Percentiles rank a stretch among this genome's conserved stretches.
Conservation (phyloP, 2,113 vertebrate genomes). For the Leptosomus discolor region DNA sequence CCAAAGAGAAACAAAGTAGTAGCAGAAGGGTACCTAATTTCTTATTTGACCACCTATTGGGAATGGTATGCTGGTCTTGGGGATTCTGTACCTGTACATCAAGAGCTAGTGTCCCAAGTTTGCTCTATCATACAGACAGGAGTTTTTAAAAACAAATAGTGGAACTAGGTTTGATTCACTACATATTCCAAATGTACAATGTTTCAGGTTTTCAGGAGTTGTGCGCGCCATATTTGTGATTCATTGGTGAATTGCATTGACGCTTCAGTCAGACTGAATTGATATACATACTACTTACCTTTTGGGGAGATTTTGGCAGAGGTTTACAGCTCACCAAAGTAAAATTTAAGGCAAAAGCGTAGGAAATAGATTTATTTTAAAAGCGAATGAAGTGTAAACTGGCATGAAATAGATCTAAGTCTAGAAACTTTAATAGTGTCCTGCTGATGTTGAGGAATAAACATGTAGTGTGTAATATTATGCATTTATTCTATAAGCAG, state of each 20-base stretch:
- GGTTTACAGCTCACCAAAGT: background rate
- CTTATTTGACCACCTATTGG: background rate
- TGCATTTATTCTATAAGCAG: constrained; percentile 2
- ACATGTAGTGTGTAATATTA: background rate
- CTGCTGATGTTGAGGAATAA: constrained; percentile 12
- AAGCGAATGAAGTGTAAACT: background rate
- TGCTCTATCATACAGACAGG: background rate
- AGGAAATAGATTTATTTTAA: background rate
- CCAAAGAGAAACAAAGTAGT: background rate
- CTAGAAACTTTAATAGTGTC: background rate
- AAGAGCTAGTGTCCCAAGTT: background rate
- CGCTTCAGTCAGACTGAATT: background rate
- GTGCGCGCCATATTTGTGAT: background rate
- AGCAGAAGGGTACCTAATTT: background rate
- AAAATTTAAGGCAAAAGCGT: background rate
- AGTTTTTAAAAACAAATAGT: background rate
- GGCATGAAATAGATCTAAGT: background rate
- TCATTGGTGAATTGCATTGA: background rate
- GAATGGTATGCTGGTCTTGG: rapidly evolving
- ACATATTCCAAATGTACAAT: background rate
- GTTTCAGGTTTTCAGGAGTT: background rate
- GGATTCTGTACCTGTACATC: background rate
- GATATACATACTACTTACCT: background rate
- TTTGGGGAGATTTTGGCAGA: background rate
- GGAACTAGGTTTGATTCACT: background rate